These are phyloP conservation scores for Helobdella robusta DNA, from an alignment of 2,888 invertebrate species.

Conservation along the genomic window DNA sequence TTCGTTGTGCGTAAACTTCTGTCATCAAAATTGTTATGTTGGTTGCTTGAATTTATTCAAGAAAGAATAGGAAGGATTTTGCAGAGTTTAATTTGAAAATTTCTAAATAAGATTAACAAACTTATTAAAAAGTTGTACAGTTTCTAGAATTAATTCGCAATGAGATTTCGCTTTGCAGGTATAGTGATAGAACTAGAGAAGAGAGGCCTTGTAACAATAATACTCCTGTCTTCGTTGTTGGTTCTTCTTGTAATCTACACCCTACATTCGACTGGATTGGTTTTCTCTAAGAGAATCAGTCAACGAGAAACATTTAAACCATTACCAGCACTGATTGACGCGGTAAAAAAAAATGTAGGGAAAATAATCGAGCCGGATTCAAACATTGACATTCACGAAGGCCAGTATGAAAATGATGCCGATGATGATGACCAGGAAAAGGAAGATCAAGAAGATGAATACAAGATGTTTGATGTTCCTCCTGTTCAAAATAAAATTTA, in stretches of 20 bases:
- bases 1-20: too few relatives aligned
- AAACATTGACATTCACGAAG: neutral
- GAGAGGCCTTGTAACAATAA: neutral
- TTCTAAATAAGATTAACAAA: too few relatives aligned
- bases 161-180: conserved; percentile 13
- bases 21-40: too few relatives aligned
- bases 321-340: too few relatives aligned
- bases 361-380: too few relatives aligned
- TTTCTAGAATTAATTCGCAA: too few relatives aligned
- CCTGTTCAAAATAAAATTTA: neutral
- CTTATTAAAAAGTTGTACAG: too few relatives aligned
- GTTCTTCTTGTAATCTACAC: neutral
- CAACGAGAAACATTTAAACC: too few relatives aligned
- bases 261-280: neutral
- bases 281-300: too few relatives aligned
- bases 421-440: neutral
- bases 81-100: too few relatives aligned
- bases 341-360: neutral
- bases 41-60: too few relatives aligned
- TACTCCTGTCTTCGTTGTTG: neutral
- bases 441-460: neutral
- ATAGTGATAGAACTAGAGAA: conserved; percentile 1
- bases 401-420: neutral
- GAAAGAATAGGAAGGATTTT: too few relatives aligned
- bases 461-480: neutral